Percentiles rank a stretch among this genome's conserved stretches.
Conservation (phyloP, 2,797 vertebrate species). For the Phataginus tetradactyla region DNA sequence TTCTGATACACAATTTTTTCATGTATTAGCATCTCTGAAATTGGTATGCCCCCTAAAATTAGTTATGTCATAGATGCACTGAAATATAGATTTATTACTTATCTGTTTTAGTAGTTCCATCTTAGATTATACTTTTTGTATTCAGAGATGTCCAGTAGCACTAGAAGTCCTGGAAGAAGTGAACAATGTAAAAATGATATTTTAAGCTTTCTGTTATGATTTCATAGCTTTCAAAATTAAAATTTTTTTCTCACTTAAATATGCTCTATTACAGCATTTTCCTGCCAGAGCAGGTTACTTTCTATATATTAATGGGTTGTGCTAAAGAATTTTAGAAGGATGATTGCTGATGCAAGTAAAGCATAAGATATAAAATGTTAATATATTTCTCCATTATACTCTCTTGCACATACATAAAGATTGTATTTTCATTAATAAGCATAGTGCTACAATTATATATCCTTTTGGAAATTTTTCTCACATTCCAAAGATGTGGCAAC, state of each 20-base stretch:
- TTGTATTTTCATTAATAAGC: not conserved
- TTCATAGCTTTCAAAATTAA: not conserved
- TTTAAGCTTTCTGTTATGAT: not conserved
- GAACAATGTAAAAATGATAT: not conserved
- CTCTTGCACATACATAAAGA: not conserved
- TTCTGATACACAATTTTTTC: not conserved
- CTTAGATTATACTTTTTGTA: not conserved
- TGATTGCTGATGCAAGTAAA: not conserved
- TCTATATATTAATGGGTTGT: not conserved
- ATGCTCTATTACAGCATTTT: not conserved
- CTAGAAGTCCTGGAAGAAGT: not conserved
- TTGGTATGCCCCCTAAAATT: not conserved
- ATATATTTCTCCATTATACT: not conserved
- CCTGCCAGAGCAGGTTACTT: not conserved
- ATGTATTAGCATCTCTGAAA: not conserved
- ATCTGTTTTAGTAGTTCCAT: not conserved
- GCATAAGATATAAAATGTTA: not conserved
- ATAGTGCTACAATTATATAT: not conserved
- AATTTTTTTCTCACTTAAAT: not conserved
- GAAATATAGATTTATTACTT: not conserved
- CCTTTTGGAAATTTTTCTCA: not conserved
- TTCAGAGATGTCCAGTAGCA: not conserved
- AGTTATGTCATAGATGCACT: not conserved
- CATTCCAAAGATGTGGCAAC: not conserved
- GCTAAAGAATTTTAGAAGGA: not conserved